A percentile compares a stretch with the other conserved stretches of the same genome.
These are phyloP conservation scores for Spisula subtruncata DNA, from an alignment of 2,888 invertebrate genomes.

Conservation along the genomic window DNA sequence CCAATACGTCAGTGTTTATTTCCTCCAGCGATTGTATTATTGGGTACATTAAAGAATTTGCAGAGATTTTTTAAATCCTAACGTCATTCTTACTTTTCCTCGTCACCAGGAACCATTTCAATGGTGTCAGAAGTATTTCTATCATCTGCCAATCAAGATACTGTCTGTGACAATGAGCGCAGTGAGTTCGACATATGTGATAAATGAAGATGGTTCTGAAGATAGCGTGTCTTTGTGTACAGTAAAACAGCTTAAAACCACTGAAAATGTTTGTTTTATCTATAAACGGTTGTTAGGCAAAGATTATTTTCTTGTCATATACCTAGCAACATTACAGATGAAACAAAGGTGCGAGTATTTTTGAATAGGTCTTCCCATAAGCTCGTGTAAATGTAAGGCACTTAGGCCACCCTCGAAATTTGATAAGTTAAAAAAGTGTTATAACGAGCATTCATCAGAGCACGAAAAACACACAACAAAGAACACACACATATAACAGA, in stretches of 20 bases:
- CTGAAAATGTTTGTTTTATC: background rate
- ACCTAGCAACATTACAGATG: too few relatives aligned
- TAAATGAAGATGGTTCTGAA: background rate
- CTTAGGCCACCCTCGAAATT: too few relatives aligned
- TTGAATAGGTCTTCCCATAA: too few relatives aligned
- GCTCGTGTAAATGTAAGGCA: too few relatives aligned
- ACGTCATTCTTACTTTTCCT: background rate
- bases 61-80: background rate
- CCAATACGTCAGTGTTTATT: slow-evolving; percentile 13
- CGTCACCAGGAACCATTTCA: background rate
- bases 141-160: background rate
- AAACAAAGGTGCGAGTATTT: too few relatives aligned
- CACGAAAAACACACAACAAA: too few relatives aligned
- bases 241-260: background rate
- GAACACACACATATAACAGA: too few relatives aligned
- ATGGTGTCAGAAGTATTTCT: background rate
- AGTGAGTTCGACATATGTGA: background rate
- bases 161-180: background rate
- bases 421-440: too few relatives aligned
- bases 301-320: too few relatives aligned
- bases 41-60: background rate
- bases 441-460: too few relatives aligned
- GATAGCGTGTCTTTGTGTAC: background rate
- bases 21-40: background rate
- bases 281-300: background rate